These are phyloP conservation scores for Montipora sp. DNA, from an alignment of 64 coral and sea anemone genomes.

Conservation along the genomic window DNA sequence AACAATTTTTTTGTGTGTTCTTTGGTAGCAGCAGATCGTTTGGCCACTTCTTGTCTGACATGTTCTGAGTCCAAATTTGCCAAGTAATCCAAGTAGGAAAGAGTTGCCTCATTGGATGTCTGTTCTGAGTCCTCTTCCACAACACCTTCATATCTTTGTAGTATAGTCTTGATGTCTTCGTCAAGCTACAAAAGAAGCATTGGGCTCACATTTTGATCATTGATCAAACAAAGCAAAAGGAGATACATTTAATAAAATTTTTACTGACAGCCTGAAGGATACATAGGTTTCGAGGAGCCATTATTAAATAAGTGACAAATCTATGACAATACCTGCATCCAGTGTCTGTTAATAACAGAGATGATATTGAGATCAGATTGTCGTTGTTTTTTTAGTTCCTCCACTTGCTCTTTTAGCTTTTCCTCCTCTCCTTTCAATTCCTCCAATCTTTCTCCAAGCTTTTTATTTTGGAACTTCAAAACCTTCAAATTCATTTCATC, in stretches of 20 bases:
- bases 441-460: slow-evolving; percentile 91
- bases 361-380: slow-evolving; percentile 83
- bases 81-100: slow-evolving; percentile 73
- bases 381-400: slow-evolving; percentile 77
- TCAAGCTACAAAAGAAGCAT: slow-evolving; percentile 66
- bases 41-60: slow-evolving; percentile 79
- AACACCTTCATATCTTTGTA: slow-evolving; percentile 84
- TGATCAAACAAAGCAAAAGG: too few relatives aligned
- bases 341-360: slow-evolving; percentile 91
- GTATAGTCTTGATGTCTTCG: slow-evolving; percentile 86
- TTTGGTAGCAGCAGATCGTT: slow-evolving; percentile 81
- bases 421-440: slow-evolving; percentile 92
- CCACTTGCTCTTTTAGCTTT: slow-evolving; percentile 83
- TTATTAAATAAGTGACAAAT: too few relatives aligned
- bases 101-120: slow-evolving; percentile 77
- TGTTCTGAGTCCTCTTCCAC: slow-evolving; percentile 65
- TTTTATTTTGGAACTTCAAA: slow-evolving; percentile 96
- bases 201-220: too few relatives aligned
- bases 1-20: slow-evolving; percentile 73
- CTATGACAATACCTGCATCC: slow-evolving; percentile 76
- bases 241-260: too few relatives aligned
- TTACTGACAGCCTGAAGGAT: too few relatives aligned
- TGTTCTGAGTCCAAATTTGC: slow-evolving; percentile 70
- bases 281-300: too few relatives aligned
- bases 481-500: slow-evolving; percentile 99